Evolutionary conservation across 2,888 invertebrate genomes (phyloP).

Genomic region (Tortricodes alternella): DNA sequence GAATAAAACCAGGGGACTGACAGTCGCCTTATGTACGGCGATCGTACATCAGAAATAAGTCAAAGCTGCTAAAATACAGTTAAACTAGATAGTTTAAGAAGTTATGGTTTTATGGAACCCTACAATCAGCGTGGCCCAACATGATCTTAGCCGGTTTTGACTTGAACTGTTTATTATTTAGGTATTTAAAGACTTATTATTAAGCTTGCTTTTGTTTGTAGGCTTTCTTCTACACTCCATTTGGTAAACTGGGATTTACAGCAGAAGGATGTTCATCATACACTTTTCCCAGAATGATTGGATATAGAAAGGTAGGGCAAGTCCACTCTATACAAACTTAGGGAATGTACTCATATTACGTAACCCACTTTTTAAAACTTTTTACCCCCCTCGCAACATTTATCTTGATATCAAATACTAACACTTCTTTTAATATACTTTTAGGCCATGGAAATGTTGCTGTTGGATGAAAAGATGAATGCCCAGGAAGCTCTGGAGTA

Average conservation of each 20-base stretch:
- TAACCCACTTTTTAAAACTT: not conserved
- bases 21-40: too few relatives aligned
- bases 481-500: slow-evolving; percentile 90
- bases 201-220: slow-evolving; percentile 56
- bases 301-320: slow-evolving; percentile 86
- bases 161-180: not conserved
- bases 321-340: not conserved
- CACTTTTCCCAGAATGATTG: slow-evolving; percentile 92
- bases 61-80: too few relatives aligned
- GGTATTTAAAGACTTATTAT: not conserved
- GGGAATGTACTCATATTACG: too few relatives aligned
- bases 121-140: too few relatives aligned
- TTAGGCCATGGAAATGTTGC: slow-evolving; percentile 83
- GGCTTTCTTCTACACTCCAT: slow-evolving; percentile 95
- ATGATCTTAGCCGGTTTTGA: too few relatives aligned
- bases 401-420: too few relatives aligned
- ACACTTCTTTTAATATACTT: slow-evolving; percentile 37
- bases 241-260: slow-evolving; percentile 90
- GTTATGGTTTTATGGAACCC: too few relatives aligned
- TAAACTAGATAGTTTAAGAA: too few relatives aligned
- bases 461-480: slow-evolving; percentile 89
- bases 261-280: slow-evolving; percentile 96
- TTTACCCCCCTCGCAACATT: too few relatives aligned
- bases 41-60: too few relatives aligned
- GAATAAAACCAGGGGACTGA: too few relatives aligned